A percentile compares a stretch with the other conserved stretches of the same genome.
phyloP scores from a whole-genome alignment of 2,113 vertebrate genomes.

The Colistium nudipinnis region DNA sequence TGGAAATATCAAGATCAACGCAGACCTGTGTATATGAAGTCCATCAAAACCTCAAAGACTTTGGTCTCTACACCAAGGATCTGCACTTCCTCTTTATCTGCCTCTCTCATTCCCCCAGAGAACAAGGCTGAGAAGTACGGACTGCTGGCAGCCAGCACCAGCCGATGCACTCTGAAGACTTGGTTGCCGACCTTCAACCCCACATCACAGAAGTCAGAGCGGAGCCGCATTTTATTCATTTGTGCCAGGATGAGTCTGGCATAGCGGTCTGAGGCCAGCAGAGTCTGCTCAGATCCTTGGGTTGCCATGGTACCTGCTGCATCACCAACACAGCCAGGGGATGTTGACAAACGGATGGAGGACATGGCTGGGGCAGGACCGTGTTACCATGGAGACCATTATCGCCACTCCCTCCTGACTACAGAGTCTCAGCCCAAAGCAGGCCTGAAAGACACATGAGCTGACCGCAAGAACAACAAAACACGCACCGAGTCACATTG shows the following conservation, averaged over 20 bases:
- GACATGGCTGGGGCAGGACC: conserved; percentile 76
- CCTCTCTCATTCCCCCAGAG: conserved; percentile 92
- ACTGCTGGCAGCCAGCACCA: conserved; percentile 95
- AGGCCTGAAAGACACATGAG: conserved; percentile 33
- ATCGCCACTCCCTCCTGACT: conserved; percentile 20
- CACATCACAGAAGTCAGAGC: conserved; percentile 92
- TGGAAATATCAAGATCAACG: not conserved
- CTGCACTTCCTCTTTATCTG: conserved; percentile 88
- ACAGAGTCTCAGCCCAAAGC: conserved; percentile 5
- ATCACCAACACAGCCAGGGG: conserved; percentile 32
- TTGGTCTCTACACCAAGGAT: conserved; percentile 90
- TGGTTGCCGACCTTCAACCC: conserved; percentile 87
- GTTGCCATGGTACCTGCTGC: conserved; percentile 52
- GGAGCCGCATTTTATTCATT: conserved; percentile 91
- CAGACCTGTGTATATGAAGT: conserved; percentile 95
- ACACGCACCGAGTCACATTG: not conserved
- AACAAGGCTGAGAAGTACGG: conserved; percentile 95
- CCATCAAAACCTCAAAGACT: conserved; percentile 89
- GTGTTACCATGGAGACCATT: conserved; percentile 49
- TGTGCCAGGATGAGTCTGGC: conserved; percentile 91
- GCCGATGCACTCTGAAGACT: conserved; percentile 88
- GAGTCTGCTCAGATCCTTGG: conserved; percentile 63
- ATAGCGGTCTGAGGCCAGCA: conserved; percentile 85
- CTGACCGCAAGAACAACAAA: not conserved
- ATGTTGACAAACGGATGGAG: conserved; percentile 48